phyloP scores from a whole-genome alignment of 2,113 vertebrate genomes.

The Nasalis larvatus region DNA sequence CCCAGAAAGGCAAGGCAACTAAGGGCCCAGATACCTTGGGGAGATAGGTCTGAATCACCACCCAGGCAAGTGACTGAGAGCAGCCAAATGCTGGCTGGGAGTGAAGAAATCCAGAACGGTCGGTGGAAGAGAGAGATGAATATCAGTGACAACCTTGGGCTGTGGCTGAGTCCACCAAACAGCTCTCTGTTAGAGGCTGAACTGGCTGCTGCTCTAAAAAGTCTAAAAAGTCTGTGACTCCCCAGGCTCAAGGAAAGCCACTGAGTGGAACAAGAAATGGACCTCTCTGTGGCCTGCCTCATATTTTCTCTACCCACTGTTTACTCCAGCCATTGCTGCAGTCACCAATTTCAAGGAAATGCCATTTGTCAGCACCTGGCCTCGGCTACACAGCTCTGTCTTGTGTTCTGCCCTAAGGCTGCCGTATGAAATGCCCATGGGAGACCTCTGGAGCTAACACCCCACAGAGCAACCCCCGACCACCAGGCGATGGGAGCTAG shows the following conservation, averaged over 20 bases:
- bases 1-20: neutral
- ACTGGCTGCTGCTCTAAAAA: neutral
- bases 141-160: neutral
- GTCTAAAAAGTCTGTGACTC: neutral
- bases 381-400: neutral
- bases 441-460: neutral
- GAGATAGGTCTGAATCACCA: neutral
- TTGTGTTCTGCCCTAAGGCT: neutral
- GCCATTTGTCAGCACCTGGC: neutral
- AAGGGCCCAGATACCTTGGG: neutral
- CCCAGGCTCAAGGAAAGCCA: neutral
- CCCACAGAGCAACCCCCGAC: fast-evolving
- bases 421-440: fast-evolving
- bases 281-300: neutral
- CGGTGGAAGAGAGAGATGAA: neutral
- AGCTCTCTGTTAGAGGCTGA: neutral
- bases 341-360: too few relatives aligned
- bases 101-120: neutral
- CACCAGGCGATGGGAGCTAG: neutral
- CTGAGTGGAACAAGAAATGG: fast-evolving
- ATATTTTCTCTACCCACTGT: neutral
- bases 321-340: neutral
- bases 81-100: neutral
- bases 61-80: neutral
- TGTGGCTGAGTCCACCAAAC: neutral